Evolutionary conservation across 2,113 vertebrate genomes (phyloP), one percentile per base, ranked within the genome.

Genomic region (Atlantisia rogersi): DNA sequence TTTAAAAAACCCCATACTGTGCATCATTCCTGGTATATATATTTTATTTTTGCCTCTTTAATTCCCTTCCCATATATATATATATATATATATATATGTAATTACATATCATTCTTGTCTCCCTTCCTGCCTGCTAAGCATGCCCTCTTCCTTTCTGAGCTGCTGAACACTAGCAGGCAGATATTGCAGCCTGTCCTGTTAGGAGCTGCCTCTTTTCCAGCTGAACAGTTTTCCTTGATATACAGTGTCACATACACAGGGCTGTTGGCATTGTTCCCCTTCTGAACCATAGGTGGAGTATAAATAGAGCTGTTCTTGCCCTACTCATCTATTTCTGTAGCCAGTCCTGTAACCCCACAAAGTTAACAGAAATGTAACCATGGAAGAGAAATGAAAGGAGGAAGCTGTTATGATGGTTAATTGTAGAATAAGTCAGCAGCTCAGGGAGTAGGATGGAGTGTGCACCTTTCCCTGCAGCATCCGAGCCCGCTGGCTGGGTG

Each of bases 361-460:
- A 86, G 64, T 32, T 58, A 24, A n/a, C 20, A 29, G 56, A 60
- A 95, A 32, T 10, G 1, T 14, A 40, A 19, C 11, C 9, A 19
- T 28, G 63, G 37, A 63, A 60, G 59, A 63, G 79, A 90, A 90
- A 82, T 22, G 29, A 69, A 88, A 86, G 59, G 5, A 59, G 82
- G 79, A 92, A 77, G 79, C 15, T 42, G 1, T 31, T 10, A 42
- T 2, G 42, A 19, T 6, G 4, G 28, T 21, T 6, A 32, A 13
- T 8, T 35, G 67, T 10, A 74, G 42, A 17, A 2, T 21, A 73
- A 82, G 35, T 31, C 2, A 0, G 9, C 24, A 29, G 50, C 14
- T 63, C 17, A 2, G 42, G 59, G 14, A 5, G n/a, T 68, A 62
- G 56, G 50, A 18, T 52, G 6, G 5, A 29, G 44, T 0, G 0